Conservation (phyloP, 2,797 vertebrate species). For the Setipinna tenuifilis region DNA sequence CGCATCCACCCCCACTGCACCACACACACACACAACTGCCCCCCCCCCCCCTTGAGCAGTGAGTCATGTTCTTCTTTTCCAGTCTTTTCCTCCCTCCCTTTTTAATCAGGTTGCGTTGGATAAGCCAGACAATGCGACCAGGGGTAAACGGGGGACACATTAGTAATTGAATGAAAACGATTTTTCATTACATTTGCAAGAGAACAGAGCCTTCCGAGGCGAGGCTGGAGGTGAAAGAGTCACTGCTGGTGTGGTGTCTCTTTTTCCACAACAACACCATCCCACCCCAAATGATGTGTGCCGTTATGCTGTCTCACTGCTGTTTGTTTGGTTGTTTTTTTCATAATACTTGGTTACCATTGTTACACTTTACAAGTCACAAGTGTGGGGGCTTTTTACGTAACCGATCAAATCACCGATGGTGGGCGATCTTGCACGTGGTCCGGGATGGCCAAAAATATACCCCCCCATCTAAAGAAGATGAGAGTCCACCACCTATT, state of each 20-base stretch:
- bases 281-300: not conserved
- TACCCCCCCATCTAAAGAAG: not conserved
- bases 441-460: slow-evolving; percentile 9
- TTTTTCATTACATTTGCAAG: slow-evolving; percentile 13
- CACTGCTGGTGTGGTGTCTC: not conserved
- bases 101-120: slow-evolving; percentile 18
- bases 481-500: slow-evolving; percentile 14
- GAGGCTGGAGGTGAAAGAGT: not conserved
- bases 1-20: too few relatives aligned
- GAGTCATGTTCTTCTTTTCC: not conserved
- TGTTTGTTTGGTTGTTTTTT: too few relatives aligned
- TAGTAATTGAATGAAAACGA: slow-evolving; percentile 23
- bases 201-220: slow-evolving; percentile 8
- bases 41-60: not conserved
- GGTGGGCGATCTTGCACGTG: not conserved
- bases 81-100: not conserved
- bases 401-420: too few relatives aligned
- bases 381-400: too few relatives aligned
- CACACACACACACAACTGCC: too few relatives aligned
- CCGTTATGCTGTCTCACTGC: too few relatives aligned
- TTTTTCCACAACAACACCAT: not conserved
- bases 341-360: too few relatives aligned
- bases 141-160: slow-evolving; percentile 7
- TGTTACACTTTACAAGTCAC: too few relatives aligned
- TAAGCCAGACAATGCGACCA: slow-evolving; percentile 9